phyloP scores from a whole-genome alignment of 2,113 vertebrate genomes.

The Plecotus auritus region DNA sequence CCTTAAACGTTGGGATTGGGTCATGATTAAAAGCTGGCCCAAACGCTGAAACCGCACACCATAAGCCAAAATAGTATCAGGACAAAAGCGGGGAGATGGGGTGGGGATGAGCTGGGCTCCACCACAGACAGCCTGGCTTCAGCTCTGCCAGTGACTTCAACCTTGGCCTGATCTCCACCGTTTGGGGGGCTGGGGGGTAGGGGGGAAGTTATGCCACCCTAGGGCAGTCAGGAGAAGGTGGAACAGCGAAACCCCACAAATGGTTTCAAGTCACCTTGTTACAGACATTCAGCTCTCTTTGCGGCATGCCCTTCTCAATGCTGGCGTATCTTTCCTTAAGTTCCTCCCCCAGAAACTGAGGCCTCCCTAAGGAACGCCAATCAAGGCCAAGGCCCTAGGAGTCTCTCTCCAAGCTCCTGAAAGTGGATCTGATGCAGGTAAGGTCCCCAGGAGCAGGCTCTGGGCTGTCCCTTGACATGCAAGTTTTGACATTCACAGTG shows the following conservation, averaged over 20 bases:
- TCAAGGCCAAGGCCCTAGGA: neutral
- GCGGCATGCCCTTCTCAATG: neutral
- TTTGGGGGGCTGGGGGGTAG: neutral
- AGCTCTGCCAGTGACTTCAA: constrained; percentile 50
- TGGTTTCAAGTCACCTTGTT: neutral
- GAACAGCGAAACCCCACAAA: neutral
- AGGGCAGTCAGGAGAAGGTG: neutral
- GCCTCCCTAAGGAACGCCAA: neutral
- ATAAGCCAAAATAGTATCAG: constrained; percentile 50
- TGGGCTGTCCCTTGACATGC: neutral
- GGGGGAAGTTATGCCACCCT: neutral
- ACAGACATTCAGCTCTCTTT: neutral
- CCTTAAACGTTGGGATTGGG: constrained; percentile 9
- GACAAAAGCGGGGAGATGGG: neutral
- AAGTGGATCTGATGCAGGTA: neutral
- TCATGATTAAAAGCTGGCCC: constrained; percentile 51
- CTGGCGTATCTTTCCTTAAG: neutral
- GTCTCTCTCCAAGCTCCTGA: neutral
- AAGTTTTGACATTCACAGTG: neutral
- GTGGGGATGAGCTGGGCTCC: constrained; percentile 32
- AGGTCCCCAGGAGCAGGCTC: neutral
- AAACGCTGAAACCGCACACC: constrained; percentile 50
- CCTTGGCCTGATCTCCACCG: constrained; percentile 21
- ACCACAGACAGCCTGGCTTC: constrained; percentile 45
- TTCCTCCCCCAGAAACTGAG: neutral